Percentiles rank a stretch among this genome's conserved stretches.
Conservation (phyloP, 1,140 invertebrate genomes). For the Doryteuthis pealeii region DNA sequence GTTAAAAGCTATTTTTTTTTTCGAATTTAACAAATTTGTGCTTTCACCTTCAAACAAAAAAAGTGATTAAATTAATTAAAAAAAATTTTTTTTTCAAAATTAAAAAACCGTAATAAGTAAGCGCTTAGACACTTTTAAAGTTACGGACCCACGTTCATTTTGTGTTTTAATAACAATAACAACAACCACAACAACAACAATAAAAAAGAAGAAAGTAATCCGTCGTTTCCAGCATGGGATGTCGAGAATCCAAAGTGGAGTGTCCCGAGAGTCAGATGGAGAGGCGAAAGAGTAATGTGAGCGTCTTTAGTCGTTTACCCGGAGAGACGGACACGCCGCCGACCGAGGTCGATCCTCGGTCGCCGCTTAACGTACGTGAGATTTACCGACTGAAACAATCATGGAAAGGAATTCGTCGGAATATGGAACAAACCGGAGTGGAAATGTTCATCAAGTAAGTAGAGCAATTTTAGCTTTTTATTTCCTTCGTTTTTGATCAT, state of each 20-base stretch:
- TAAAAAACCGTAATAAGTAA: too few species aligned
- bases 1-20: too few species aligned
- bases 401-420: conserved; percentile 48
- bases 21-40: too few species aligned
- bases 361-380: conserved; percentile 38
- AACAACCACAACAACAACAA: too few species aligned
- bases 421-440: conserved; percentile 45
- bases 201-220: too few species aligned
- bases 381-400: conserved; percentile 46
- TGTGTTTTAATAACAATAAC: too few species aligned
- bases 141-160: too few species aligned
- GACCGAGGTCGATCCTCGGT: conserved; percentile 27
- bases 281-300: conserved; percentile 10
- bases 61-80: too few species aligned
- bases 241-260: conserved; percentile 28
- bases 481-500: too few species aligned
- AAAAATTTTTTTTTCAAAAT: too few species aligned
- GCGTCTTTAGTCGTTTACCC: background rate
- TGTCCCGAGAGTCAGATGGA: conserved; percentile 6
- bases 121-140: too few species aligned
- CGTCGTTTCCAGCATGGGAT: conserved; percentile 22
- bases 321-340: background rate
- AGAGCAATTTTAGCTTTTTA: background rate
- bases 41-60: too few species aligned
- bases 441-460: conserved; percentile 51